Conservation (phyloP, 2,888 invertebrate species). For the Atrina japonica region DNA sequence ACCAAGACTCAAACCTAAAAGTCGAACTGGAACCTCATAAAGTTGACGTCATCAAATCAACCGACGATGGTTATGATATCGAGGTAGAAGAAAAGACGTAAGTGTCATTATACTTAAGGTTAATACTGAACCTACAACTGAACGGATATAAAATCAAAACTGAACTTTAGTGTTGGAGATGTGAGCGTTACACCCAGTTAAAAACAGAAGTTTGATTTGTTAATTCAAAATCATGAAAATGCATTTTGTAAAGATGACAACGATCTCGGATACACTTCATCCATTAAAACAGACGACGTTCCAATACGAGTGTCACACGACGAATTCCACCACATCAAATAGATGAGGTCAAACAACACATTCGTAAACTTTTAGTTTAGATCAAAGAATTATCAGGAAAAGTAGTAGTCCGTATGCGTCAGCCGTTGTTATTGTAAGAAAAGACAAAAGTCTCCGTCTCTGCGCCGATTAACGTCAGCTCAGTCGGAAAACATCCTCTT, state of each 20-base stretch:
- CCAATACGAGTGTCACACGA: too few relatives aligned
- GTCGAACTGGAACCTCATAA: neutral
- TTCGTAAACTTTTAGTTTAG: too few relatives aligned
- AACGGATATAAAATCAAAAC: neutral
- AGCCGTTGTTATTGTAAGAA: slow-evolving; percentile 47
- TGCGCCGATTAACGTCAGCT: slow-evolving; percentile 47
- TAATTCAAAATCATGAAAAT: too few relatives aligned
- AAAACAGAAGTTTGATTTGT: neutral
- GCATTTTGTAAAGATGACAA: too few relatives aligned
- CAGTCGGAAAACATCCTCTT: slow-evolving; percentile 16
- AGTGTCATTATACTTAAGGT: neutral
- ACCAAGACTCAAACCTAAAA: neutral
- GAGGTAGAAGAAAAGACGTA: neutral
- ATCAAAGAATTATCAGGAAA: too few relatives aligned
- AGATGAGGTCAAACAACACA: too few relatives aligned
- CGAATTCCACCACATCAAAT: too few relatives aligned
- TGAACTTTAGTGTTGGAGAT: neutral
- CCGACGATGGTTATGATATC: too few relatives aligned
- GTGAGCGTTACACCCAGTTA: neutral
- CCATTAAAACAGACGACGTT: too few relatives aligned
- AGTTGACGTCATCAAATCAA: neutral
- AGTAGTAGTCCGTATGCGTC: slow-evolving; percentile 48
- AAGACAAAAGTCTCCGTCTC: slow-evolving; percentile 36
- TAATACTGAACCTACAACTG: neutral
- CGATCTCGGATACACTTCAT: too few relatives aligned